Evolutionary conservation across 2,113 vertebrate genomes (phyloP).

Genomic region (Cyphomyrus plagiostoma): DNA sequence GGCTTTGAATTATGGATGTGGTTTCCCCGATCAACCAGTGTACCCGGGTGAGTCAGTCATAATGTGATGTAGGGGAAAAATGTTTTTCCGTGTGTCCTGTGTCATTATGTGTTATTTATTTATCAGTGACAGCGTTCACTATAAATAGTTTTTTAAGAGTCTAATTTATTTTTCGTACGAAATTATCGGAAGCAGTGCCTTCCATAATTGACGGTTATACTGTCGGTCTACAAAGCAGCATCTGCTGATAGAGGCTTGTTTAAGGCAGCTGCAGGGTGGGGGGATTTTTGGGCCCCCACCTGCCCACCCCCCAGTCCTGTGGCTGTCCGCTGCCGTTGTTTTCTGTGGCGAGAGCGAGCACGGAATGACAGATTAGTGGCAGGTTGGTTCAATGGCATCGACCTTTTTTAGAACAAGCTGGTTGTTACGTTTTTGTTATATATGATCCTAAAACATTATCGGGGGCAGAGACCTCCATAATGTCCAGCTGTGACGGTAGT

Average conservation of each 20-base stretch:
- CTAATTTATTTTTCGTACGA: constrained; percentile 68
- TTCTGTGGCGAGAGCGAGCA: background rate
- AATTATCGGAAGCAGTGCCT: constrained; percentile 99
- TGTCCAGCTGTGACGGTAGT: constrained; percentile 84
- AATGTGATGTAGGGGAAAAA: background rate
- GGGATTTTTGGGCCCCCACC: constrained; percentile 3
- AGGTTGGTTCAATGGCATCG: background rate
- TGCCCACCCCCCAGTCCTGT: background rate
- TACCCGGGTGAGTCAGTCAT: background rate
- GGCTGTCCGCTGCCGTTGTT: background rate
- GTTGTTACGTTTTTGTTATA: constrained; percentile 42
- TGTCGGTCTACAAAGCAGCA: constrained; percentile 92
- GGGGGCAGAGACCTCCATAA: constrained; percentile 97
- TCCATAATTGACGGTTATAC: constrained; percentile 99
- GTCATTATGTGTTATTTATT: constrained; percentile 77
- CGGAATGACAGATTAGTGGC: background rate
- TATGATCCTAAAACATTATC: constrained; percentile 72
- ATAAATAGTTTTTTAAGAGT: constrained; percentile 65
- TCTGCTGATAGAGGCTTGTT: constrained; percentile 78
- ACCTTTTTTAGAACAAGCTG: constrained; percentile 44
- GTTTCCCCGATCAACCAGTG: constrained; percentile 9
- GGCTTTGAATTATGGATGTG: background rate
- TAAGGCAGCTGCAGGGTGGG: background rate
- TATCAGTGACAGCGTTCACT: constrained; percentile 93
- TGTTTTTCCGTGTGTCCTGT: constrained; percentile 33